These are phyloP conservation scores for Lasius platythorax DNA, from an alignment of 2,888 invertebrate genomes.

Conservation along the genomic window DNA sequence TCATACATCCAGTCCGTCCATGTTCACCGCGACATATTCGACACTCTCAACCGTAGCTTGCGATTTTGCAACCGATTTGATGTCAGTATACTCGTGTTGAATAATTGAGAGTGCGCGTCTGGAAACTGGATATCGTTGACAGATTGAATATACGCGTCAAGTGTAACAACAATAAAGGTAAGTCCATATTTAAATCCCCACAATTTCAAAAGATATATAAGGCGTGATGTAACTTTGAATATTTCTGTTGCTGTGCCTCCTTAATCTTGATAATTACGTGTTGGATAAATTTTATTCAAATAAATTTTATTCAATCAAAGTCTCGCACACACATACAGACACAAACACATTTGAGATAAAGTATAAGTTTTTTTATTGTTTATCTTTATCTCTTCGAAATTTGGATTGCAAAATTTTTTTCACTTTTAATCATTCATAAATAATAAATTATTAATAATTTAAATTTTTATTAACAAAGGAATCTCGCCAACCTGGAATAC, in stretches of 20 bases:
- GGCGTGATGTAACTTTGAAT: neutral
- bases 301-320: neutral
- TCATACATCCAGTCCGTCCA: neutral
- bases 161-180: neutral
- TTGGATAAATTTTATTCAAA: neutral
- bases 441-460: neutral
- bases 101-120: slow-evolving; percentile 7
- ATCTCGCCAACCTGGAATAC: neutral
- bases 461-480: neutral
- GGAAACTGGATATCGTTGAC: neutral
- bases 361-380: neutral
- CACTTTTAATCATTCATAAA: neutral
- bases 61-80: neutral
- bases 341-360: neutral
- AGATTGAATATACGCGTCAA: neutral
- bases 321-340: too few species aligned
- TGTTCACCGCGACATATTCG: slow-evolving; percentile 10
- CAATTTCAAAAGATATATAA: neutral
- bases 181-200: neutral
- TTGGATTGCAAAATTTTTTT: neutral
- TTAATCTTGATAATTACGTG: neutral
- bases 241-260: neutral
- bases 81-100: slow-evolving; percentile 9
- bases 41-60: slow-evolving; percentile 21
- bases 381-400: neutral